These are phyloP conservation scores for Hydrophis major DNA, from an alignment of 2,797 vertebrate genomes.

Conservation along the genomic window DNA sequence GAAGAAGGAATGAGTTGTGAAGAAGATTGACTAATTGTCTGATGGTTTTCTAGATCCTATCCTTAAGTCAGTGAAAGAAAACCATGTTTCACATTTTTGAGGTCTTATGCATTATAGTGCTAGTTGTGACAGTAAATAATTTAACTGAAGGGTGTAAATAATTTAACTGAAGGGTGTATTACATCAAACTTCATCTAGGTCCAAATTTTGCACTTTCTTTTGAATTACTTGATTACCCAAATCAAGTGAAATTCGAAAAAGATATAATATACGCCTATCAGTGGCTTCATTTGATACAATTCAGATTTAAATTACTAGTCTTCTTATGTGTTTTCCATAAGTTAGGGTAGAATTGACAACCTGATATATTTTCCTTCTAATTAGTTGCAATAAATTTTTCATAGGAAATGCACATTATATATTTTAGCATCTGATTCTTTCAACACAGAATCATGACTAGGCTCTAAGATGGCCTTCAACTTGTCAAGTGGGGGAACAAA, in stretches of 20 bases:
- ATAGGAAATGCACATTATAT: not conserved
- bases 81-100: not conserved
- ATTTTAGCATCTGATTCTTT: not conserved
- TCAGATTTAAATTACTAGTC: not conserved
- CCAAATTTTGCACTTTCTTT: not conserved
- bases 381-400: not conserved
- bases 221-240: slow-evolving; percentile 18
- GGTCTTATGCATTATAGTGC: not conserved
- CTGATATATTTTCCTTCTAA: not conserved
- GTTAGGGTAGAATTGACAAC: not conserved
- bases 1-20: not conserved
- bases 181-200: not conserved
- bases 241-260: not conserved
- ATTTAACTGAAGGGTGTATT: not conserved
- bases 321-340: not conserved
- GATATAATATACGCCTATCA: not conserved
- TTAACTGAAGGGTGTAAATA: not conserved
- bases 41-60: not conserved
- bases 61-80: not conserved
- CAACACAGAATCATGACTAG: not conserved
- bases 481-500: not conserved
- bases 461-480: not conserved
- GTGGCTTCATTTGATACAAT: not conserved
- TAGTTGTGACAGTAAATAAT: not conserved
- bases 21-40: not conserved